phyloP scores from a whole-genome alignment of 2,888 invertebrate species.

The Tanaodytes sp. region DNA sequence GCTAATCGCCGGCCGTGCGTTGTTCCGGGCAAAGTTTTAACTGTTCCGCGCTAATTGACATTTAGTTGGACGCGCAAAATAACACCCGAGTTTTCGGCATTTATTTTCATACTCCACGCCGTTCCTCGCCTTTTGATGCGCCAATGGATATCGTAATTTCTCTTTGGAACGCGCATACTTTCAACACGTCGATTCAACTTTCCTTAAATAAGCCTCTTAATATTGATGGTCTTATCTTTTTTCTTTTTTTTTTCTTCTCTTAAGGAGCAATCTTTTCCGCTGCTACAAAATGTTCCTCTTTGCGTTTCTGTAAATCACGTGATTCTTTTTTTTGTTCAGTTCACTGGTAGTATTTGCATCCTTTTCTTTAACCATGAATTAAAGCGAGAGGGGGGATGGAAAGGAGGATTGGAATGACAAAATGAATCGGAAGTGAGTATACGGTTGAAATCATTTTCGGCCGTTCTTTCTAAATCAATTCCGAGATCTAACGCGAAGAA shows the following conservation, averaged over 20 bases:
- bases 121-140: constrained; percentile 16
- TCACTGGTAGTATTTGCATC: not conserved
- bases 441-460: constrained; percentile 33
- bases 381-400: not conserved
- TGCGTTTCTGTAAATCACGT: not conserved
- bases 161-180: constrained; percentile 1
- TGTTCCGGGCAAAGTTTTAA: constrained; percentile 29
- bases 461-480: no score
- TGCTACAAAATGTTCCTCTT: no score
- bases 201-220: constrained; percentile 11
- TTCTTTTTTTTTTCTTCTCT: constrained; percentile 2
- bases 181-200: not conserved
- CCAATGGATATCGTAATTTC: constrained; percentile 17
- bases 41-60: constrained; percentile 35
- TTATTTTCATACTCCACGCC: not conserved
- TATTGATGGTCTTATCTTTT: constrained; percentile 5
- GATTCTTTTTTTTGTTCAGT: constrained; percentile 14
- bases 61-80: constrained; percentile 33
- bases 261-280: no score
- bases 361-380: constrained; percentile 7
- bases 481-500: no score
- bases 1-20: constrained; percentile 21
- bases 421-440: not conserved
- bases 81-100: constrained; percentile 17
- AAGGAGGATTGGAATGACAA: not conserved